Evolutionary conservation across 2,797 vertebrate genomes (phyloP), one percentile per base, ranked within the genome.

Genomic region (Phataginus tricuspis): DNA sequence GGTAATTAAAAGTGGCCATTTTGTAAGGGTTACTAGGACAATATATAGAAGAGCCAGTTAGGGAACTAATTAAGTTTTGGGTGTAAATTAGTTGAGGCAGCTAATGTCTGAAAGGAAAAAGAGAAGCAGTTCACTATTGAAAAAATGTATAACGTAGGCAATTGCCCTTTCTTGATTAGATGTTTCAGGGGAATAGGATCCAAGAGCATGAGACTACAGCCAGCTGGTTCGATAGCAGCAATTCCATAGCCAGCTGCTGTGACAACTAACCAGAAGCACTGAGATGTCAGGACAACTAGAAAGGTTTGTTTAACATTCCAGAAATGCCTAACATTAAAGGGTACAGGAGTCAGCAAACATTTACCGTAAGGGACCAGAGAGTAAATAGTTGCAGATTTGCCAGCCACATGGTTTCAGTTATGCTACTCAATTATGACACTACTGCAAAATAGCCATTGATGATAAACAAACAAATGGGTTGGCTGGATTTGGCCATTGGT

Each of bases 61-160:
- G 79, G 57, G 63, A 96, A 74, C 55, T 95, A 97, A 97, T 93
- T 93, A 96, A 96, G 55, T 49, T 91, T 95, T 61, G 2, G 37
- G 27, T 97, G 0, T 96, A 96, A 95, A 92, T 96, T 96, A 96
- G 72, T 90, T 96, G 63, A 95, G 87, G 77, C 39, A 96, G 92
- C 16, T 42, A n/a, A 93, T 82, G 9, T 82, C 75, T 92, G 29
- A 94, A 88, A 88, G 16, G 34, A n/a, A 93, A 94, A 72, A 21
- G 5, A 2, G 29, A 11, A 80, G 31, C 21, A 71, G 14, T 90
- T 11, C 1, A 53, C 19, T 27, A 45, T 85, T 93, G 15, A 19
- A 83, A 77, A 88, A 23, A 37, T 15, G 31, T 12, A 12, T 34
- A 37, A 5, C 42, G 13, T 31, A 74, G 34, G 42, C 18, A 90